Conservation (phyloP, 2,888 invertebrate species). For the Nephrotoma appendiculata region DNA sequence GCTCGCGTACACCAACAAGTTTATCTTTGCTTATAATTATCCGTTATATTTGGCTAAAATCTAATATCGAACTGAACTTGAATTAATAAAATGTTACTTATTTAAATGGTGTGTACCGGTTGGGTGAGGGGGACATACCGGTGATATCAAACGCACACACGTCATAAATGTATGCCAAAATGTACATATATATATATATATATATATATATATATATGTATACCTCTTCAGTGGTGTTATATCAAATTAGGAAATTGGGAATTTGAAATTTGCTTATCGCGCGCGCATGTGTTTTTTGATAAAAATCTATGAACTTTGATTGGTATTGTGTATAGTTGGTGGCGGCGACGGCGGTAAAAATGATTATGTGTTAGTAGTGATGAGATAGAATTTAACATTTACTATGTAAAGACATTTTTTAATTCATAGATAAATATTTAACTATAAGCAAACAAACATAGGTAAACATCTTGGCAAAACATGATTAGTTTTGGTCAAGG, state of each 20-base stretch:
- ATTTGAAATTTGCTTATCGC: background rate
- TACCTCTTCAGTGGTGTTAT: background rate
- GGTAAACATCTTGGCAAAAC: background rate
- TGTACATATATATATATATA: no score
- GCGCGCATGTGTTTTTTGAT: background rate
- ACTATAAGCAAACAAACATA: background rate
- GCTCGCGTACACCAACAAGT: background rate
- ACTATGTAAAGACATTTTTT: background rate
- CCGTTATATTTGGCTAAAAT: background rate
- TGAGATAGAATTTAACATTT: background rate
- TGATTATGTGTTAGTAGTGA: background rate
- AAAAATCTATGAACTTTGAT: background rate
- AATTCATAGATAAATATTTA: background rate
- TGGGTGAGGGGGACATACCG: background rate
- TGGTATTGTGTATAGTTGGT: background rate
- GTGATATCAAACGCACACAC: background rate
- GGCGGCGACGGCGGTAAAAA: background rate
- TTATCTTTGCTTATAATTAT: background rate
- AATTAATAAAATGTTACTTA: background rate
- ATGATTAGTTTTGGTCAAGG: background rate
- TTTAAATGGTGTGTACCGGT: background rate
- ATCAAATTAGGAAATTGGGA: background rate
- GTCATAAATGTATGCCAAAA: background rate
- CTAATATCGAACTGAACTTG: background rate
- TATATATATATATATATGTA: no score